Conservation (phyloP, 2,113 vertebrate genomes). For the Cochlearius cochlearius region DNA sequence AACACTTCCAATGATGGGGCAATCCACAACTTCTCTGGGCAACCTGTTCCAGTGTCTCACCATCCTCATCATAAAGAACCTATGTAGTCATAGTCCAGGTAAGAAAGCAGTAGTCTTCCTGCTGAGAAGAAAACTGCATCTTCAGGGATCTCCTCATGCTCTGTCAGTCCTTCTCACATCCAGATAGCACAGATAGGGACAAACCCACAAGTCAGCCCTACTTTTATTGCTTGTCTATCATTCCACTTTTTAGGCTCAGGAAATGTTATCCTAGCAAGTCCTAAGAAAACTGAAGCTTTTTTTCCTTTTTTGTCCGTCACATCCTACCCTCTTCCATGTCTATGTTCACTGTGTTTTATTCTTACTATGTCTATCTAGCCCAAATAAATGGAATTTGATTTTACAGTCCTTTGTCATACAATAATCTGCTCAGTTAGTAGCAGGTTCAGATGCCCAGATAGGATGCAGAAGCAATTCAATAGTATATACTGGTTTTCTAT, state of each 20-base stretch:
- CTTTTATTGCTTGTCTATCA: not conserved
- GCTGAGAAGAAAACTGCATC: not conserved
- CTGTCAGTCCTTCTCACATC: not conserved
- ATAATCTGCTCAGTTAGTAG: not conserved
- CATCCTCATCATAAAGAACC: not conserved
- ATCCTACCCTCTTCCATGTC: not conserved
- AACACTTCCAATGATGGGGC: not conserved
- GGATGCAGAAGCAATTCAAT: not conserved
- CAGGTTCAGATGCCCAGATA: not conserved
- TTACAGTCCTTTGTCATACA: not conserved
- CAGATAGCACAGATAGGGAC: not conserved
- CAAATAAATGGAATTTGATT: not conserved
- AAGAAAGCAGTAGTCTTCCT: not conserved
- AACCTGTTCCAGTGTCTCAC: not conserved
- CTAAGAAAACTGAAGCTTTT: not conserved
- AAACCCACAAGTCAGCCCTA: not conserved
- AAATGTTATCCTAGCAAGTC: not conserved
- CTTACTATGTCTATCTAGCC: not conserved
- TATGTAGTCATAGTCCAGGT: not conserved
- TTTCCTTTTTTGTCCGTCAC: not conserved
- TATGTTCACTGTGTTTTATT: not conserved
- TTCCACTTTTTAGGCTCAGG: not conserved
- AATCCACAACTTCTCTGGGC: not conserved
- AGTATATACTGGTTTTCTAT: not conserved
- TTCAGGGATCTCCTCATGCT: not conserved